Evolutionary conservation across 2,113 vertebrate genomes (phyloP), one percentile per base, ranked within the genome.

Genomic region (Pelecanoides urinatrix): DNA sequence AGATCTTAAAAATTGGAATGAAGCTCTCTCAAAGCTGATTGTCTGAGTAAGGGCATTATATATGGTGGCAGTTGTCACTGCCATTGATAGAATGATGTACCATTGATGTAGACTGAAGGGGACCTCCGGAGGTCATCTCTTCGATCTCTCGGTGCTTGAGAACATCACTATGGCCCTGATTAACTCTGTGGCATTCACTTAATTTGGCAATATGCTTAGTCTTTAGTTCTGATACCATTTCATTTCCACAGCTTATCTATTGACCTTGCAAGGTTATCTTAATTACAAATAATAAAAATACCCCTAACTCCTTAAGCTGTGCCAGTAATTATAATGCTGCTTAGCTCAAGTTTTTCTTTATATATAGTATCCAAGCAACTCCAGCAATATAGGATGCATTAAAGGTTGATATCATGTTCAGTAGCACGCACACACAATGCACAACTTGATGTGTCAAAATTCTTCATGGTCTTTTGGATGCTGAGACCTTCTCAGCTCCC

Each of bases 241-340:
- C 8, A 23, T 86, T 97, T 96, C 61, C 47, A 20, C 47, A 78
- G 50, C 30, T 58, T 90, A 95, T 94, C 88, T 96, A 42, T 72
- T 97, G 85, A 94, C 58, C 66, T 93, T 94, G 86, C 68, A 96
- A 96, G 86, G 66, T 73, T 81, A 93, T 88, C 59, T 92, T 95
- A 92, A 96, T 96, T 94, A 62, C 75, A 90, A 95, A 73, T 85
- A 90, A 75, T 42, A 62, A 83, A 96, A 94, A 80, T 83, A 75
- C 16, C 34, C 63, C 44, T 95, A 94, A 91, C 93, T 77, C 73
- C 62, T 85, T 89, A 76, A 81, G 42, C 44, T 80, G 77, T 67
- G 67, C 82, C 89, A 86, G 36, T 95, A 94, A 93, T 95, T 90
- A 80, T 61, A 47, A 49, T 78, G 74, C 55, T 82, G 36, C 45